Percentiles rank a stretch among this genome's conserved stretches.
Conservation (phyloP, 2,113 vertebrate genomes). For the Nymphicus hollandicus region DNA sequence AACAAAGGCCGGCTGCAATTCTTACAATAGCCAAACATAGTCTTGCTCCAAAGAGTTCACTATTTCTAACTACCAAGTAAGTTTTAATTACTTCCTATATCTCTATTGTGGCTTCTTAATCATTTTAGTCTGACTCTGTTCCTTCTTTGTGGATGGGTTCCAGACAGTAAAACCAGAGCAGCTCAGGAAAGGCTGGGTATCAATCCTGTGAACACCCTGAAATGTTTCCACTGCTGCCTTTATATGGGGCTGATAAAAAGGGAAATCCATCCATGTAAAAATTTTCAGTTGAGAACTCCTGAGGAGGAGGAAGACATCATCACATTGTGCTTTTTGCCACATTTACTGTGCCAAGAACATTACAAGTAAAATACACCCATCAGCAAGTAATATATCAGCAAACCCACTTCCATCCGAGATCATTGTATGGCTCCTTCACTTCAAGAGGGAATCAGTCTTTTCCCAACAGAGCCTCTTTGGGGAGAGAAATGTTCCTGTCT, state of each 20-base stretch:
- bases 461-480: background rate
- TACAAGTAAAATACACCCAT: background rate
- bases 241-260: background rate
- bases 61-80: background rate
- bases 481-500: background rate
- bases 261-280: background rate
- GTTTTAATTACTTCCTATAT: background rate
- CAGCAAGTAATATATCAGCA: background rate
- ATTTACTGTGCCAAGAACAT: background rate
- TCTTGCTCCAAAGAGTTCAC: background rate
- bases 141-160: background rate
- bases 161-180: background rate
- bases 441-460: background rate
- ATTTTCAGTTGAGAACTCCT: background rate
- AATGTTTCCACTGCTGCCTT: background rate
- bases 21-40: background rate
- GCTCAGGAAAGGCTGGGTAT: background rate
- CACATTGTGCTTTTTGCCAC: background rate
- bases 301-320: background rate
- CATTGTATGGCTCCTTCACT: background rate
- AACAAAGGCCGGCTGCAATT: background rate
- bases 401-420: background rate
- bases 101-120: background rate
- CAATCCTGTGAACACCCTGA: background rate
- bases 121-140: background rate